Evolutionary conservation across 2,797 vertebrate species (phyloP).

Genomic region (Eleutherodactylus coqui): DNA sequence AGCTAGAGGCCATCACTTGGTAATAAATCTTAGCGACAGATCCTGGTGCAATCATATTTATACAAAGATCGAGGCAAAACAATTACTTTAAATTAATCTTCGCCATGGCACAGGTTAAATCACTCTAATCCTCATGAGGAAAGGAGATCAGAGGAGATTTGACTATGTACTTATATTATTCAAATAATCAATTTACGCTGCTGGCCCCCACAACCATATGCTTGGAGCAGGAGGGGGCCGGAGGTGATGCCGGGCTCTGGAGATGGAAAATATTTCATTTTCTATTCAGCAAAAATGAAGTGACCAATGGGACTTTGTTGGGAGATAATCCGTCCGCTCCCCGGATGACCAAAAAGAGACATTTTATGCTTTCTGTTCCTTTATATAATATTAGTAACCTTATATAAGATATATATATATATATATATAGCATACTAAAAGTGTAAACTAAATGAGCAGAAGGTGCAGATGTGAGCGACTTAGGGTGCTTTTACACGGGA

Average conservation of each 20-base stretch:
- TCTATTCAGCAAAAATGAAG: not conserved
- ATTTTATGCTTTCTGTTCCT: too few species aligned
- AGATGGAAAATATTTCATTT: not conserved
- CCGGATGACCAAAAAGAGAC: too few species aligned
- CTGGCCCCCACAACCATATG: conserved; percentile 52
- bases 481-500: too few species aligned
- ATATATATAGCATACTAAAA: too few species aligned
- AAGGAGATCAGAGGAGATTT: conserved; percentile 38
- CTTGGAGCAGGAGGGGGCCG: not conserved
- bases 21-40: conserved; percentile 51
- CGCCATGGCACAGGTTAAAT: conserved; percentile 60
- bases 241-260: not conserved
- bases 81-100: conserved; percentile 50
- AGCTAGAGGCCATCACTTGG: conserved; percentile 41
- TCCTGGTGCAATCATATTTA: not conserved
- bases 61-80: conserved; percentile 52
- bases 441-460: too few species aligned
- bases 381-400: too few species aligned
- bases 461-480: too few species aligned
- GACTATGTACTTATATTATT: conserved; percentile 25
- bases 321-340: too few species aligned
- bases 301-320: not conserved
- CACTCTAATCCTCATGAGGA: conserved; percentile 43
- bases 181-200: conserved; percentile 50
- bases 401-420: too few species aligned